Conservation (phyloP, 1,140 invertebrate species). For the Ceratosolen solmsi region DNA sequence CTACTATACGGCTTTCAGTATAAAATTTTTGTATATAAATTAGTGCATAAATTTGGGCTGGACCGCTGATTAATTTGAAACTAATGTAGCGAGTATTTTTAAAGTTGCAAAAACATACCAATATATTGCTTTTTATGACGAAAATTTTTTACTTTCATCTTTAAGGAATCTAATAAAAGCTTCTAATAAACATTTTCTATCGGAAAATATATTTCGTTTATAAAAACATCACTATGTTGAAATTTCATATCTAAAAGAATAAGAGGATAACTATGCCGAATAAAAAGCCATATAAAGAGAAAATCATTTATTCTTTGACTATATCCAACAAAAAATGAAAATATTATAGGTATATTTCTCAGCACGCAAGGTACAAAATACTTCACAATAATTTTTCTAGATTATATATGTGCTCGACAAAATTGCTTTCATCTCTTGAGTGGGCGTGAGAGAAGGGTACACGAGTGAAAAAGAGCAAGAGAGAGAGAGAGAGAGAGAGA, state of each 20-base stretch:
- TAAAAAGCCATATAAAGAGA: not conserved
- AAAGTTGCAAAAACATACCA: too few species aligned
- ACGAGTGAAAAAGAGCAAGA: not conserved
- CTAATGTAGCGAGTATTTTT: not conserved
- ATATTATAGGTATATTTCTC: conserved; percentile 40
- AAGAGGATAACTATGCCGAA: not conserved
- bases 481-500: not conserved
- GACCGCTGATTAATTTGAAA: not conserved
- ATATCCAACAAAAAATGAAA: conserved; percentile 2
- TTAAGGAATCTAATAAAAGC: not conserved
- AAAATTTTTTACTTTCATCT: not conserved
- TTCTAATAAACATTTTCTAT: not conserved
- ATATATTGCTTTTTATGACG: too few species aligned
- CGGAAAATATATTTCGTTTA: not conserved
- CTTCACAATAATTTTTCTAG: conserved; percentile 49
- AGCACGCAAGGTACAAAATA: conserved; percentile 38
- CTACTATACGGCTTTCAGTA: not conserved
- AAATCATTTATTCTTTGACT: not conserved
- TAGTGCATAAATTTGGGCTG: not conserved
- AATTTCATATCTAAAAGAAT: not conserved
- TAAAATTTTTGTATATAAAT: not conserved
- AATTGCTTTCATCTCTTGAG: conserved; percentile 46
- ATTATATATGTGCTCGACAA: conserved; percentile 47
- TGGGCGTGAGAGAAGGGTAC: conserved; percentile 24
- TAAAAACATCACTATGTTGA: not conserved